phyloP scores from a whole-genome alignment of 2,888 invertebrate genomes.

The Nymphalis urticae region DNA sequence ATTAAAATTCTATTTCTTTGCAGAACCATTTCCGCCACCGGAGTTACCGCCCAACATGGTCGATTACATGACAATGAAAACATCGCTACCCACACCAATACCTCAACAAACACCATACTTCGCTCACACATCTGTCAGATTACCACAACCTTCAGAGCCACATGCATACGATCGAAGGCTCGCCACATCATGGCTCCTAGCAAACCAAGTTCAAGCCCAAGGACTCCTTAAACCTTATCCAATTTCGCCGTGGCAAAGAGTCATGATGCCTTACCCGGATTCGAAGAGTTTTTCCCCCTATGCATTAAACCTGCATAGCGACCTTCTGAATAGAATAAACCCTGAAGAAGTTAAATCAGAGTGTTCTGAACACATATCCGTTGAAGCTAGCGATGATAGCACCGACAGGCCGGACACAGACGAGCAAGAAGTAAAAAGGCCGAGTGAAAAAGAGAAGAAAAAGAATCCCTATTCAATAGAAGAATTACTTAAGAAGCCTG shows the following conservation, averaged over 20 bases:
- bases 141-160: slow-evolving; percentile 64
- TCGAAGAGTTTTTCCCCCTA: slow-evolving; percentile 69
- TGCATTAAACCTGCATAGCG: slow-evolving; percentile 63
- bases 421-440: slow-evolving; percentile 60
- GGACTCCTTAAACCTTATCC: slow-evolving; percentile 77
- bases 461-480: slow-evolving; percentile 94
- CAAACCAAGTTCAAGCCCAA: slow-evolving; percentile 77
- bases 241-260: slow-evolving; percentile 81
- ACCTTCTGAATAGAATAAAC: slow-evolving; percentile 65
- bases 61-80: slow-evolving; percentile 74
- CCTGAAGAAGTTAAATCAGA: slow-evolving; percentile 72
- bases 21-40: slow-evolving; percentile 68
- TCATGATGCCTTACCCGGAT: slow-evolving; percentile 80
- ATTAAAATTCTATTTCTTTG: slow-evolving; percentile 44
- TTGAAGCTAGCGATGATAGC: slow-evolving; percentile 83
- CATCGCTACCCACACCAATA: slow-evolving; percentile 55
- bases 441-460: slow-evolving; percentile 79
- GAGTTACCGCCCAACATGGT: slow-evolving; percentile 69
- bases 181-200: slow-evolving; percentile 80
- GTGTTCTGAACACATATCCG: slow-evolving; percentile 72
- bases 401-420: slow-evolving; percentile 77
- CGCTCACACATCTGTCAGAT: slow-evolving; percentile 68
- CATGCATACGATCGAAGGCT: slow-evolving; percentile 75
- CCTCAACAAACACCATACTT: slow-evolving; percentile 66
- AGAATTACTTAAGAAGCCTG: slow-evolving; percentile 90